A percentile compares a stretch with the other conserved stretches of the same genome.
Conservation (phyloP, 2,888 invertebrate species). For the Agrochola circellaris region DNA sequence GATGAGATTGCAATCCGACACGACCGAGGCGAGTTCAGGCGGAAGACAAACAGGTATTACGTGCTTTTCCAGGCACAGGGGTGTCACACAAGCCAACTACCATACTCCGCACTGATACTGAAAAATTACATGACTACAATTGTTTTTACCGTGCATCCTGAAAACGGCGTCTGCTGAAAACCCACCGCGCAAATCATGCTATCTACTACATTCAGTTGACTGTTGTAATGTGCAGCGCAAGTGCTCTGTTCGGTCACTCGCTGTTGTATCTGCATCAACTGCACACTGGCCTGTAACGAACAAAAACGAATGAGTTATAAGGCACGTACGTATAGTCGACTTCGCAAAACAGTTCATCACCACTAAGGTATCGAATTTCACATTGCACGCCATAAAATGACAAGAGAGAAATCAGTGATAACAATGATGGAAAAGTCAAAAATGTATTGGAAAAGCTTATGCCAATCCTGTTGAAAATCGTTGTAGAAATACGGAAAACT, state of each 20-base stretch:
- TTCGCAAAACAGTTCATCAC: not conserved
- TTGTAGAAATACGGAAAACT: not conserved
- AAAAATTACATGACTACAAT: not conserved
- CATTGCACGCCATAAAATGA: too few species aligned
- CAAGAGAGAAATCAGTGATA: too few species aligned
- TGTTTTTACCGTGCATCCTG: constrained; percentile 32
- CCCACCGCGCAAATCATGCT: constrained; percentile 19
- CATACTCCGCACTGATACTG: not conserved
- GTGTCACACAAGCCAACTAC: too few species aligned
- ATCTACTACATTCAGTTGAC: not conserved
- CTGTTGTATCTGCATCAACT: not conserved
- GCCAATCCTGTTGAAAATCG: not conserved
- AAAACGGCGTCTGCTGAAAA: not conserved
- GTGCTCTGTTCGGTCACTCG: rapidly evolving
- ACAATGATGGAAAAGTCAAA: not conserved
- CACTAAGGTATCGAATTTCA: not conserved
- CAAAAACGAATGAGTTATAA: not conserved
- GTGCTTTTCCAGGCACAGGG: not conserved
- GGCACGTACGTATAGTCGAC: not conserved
- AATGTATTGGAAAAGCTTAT: not conserved
- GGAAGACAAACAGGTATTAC: not conserved
- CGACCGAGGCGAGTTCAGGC: not conserved
- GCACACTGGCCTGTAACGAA: constrained; percentile 31
- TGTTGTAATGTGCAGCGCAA: not conserved
- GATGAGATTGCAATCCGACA: not conserved